Percentiles rank a stretch among this genome's conserved stretches.
These are phyloP conservation scores for Hyposoter dolosus DNA, from an alignment of 2,888 invertebrate genomes.

Conservation along the genomic window DNA sequence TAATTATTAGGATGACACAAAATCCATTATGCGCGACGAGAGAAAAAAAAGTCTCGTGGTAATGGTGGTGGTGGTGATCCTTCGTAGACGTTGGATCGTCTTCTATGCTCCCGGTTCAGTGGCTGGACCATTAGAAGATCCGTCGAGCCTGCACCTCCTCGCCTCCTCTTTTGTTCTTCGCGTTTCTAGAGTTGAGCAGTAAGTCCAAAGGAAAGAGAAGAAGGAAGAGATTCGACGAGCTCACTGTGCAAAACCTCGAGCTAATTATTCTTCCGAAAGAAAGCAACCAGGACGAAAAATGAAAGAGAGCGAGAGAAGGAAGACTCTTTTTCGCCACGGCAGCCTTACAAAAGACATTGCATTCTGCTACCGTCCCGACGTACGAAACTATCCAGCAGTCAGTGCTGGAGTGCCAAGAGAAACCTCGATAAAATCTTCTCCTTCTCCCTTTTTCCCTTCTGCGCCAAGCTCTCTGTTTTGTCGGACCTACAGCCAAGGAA, in stretches of 20 bases:
- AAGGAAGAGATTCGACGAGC: constrained; percentile 30
- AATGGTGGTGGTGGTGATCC: constrained; percentile 76
- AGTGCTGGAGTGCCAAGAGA: constrained; percentile 9
- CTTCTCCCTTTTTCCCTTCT: constrained; percentile 6
- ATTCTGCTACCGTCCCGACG: constrained; percentile 34
- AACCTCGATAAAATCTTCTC: constrained; percentile 54
- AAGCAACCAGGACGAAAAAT: constrained; percentile 71
- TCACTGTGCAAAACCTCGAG: constrained; percentile 79
- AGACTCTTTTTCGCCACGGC: background rate
- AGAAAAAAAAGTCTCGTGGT: constrained; percentile 57
- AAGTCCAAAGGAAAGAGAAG: constrained; percentile 30
- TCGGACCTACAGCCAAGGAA: constrained; percentile 11
- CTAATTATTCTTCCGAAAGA: constrained; percentile 78
- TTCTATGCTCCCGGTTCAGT: constrained; percentile 13
- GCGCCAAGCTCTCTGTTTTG: background rate
- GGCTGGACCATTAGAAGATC: constrained; percentile 55
- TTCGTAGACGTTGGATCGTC: background rate
- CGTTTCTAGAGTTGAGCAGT: constrained; percentile 28
- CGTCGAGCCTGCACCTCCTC: constrained; percentile 5
- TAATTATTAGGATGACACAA: constrained; percentile 84
- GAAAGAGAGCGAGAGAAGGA: constrained; percentile 27
- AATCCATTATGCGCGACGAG: constrained; percentile 83
- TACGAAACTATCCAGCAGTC: constrained; percentile 35
- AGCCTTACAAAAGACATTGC: constrained; percentile 37
- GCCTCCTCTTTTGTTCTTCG: constrained; percentile 40